These are phyloP conservation scores for Mormoops blainvillei DNA, from an alignment of 2,113 vertebrate genomes.

Conservation along the genomic window DNA sequence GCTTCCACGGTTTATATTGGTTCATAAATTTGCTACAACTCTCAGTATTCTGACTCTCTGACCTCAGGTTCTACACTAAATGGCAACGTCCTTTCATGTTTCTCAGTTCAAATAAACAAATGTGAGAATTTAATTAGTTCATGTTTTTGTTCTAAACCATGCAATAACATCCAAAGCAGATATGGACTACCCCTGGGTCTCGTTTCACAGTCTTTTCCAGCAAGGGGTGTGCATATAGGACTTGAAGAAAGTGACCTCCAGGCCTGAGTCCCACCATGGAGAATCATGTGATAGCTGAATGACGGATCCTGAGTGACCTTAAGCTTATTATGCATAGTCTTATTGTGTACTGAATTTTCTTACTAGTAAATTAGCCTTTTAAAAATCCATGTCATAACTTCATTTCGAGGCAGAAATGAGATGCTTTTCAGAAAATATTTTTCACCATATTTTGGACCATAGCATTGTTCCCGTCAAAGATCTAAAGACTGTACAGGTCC, in stretches of 20 bases:
- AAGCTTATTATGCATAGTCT: background rate
- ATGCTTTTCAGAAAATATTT: background rate
- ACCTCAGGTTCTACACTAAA: background rate
- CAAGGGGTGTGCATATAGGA: background rate
- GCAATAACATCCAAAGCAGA: background rate
- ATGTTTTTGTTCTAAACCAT: background rate
- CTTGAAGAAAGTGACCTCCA: background rate
- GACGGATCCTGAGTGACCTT: background rate
- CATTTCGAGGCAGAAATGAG: background rate
- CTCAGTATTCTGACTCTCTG: background rate
- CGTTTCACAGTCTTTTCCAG: background rate
- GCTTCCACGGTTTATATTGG: background rate
- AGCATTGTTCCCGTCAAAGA: background rate
- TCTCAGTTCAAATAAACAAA: slow-evolving; percentile 45
- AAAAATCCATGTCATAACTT: background rate
- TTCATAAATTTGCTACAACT: background rate
- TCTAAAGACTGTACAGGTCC: background rate
- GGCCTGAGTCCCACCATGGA: background rate
- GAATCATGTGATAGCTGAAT: background rate
- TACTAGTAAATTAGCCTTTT: background rate
- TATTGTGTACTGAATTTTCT: background rate
- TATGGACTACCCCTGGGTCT: background rate
- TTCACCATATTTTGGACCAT: background rate
- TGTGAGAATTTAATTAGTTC: background rate
- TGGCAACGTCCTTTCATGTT: background rate